phyloP scores from a whole-genome alignment of 2,113 vertebrate species.

The Jaculus jaculus region DNA sequence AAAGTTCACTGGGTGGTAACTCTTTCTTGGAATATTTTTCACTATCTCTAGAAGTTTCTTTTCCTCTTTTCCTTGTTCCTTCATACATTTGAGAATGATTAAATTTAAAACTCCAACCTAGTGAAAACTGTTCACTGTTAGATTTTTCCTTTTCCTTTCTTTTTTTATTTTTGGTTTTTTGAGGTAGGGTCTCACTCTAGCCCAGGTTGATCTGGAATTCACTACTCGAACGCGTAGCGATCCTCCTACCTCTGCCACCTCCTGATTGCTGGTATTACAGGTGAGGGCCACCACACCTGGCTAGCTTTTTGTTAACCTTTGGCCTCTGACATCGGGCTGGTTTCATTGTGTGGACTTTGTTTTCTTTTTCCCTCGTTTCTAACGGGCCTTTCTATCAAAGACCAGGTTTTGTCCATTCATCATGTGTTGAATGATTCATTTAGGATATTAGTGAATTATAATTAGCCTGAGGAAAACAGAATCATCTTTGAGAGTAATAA shows the following conservation, averaged over 20 bases:
- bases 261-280: too few relatives aligned
- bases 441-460: conserved; percentile 22
- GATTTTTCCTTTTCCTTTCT: neutral
- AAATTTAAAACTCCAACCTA: conserved; percentile 63
- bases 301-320: conserved; percentile 15
- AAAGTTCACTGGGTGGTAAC: conserved; percentile 24
- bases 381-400: neutral
- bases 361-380: conserved; percentile 38
- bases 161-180: too few relatives aligned
- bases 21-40: conserved; percentile 58
- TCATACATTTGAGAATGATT: conserved; percentile 53
- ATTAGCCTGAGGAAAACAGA: conserved; percentile 31
- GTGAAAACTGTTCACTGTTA: conserved; percentile 14
- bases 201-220: too few relatives aligned
- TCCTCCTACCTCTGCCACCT: too few relatives aligned
- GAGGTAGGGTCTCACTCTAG: too few relatives aligned
- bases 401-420: neutral
- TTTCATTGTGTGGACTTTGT: conserved; percentile 41
- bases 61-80: conserved; percentile 68
- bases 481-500: conserved; percentile 6
- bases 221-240: too few relatives aligned
- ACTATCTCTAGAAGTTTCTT: conserved; percentile 59
- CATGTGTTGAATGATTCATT: conserved; percentile 28
- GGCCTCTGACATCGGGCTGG: conserved; percentile 58
- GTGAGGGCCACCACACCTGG: too few relatives aligned